phyloP scores from a whole-genome alignment of 2,113 vertebrate genomes.

The Heliornis fulica region DNA sequence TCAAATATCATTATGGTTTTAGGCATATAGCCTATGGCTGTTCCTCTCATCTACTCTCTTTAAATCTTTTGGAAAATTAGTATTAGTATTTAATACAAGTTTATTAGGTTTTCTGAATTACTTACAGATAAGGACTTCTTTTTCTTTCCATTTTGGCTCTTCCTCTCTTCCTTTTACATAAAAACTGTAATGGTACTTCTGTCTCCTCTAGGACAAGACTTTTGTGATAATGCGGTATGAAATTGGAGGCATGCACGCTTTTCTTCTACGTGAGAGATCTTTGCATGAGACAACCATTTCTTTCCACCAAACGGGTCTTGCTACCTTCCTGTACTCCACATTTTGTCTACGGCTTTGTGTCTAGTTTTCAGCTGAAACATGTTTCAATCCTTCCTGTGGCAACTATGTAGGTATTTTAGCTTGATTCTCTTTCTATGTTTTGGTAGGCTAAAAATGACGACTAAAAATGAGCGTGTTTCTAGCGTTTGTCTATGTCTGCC shows the following conservation, averaged over 20 bases:
- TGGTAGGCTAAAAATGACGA: neutral
- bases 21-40: neutral
- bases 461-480: too few relatives aligned
- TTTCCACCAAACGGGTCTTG: neutral
- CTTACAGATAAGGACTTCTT: neutral
- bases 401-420: neutral
- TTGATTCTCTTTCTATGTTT: neutral
- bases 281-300: neutral
- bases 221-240: neutral
- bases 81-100: too few relatives aligned
- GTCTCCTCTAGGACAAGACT: neutral
- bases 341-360: accelerated
- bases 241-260: neutral
- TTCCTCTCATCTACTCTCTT: neutral
- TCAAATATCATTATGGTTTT: neutral
- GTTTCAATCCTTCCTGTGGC: neutral
- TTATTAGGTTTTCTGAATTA: neutral
- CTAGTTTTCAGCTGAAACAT: neutral
- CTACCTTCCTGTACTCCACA: accelerated
- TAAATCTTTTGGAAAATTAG: neutral
- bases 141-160: neutral
- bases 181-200: neutral
- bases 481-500: neutral
- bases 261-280: neutral
- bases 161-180: neutral